Evolutionary conservation across 2,113 vertebrate genomes (phyloP).

Genomic region (Hassar affinis): DNA sequence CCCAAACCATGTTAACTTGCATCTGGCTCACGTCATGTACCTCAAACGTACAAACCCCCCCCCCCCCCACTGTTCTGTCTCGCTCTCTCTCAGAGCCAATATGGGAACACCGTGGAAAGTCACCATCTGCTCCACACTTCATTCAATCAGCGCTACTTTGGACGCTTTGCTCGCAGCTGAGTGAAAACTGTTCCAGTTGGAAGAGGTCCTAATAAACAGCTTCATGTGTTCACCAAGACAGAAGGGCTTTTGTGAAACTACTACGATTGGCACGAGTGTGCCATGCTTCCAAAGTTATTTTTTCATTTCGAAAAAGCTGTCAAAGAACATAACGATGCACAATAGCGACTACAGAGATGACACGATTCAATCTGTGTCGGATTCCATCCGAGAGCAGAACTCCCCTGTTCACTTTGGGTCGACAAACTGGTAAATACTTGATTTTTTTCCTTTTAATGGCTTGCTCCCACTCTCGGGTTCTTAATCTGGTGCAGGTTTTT

Average conservation of each 20-base stretch:
- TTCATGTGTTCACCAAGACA: constrained; percentile 15
- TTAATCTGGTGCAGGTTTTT: too few species aligned
- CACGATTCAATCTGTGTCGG: neutral
- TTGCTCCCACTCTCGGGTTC: too few species aligned
- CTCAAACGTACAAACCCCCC: too few species aligned
- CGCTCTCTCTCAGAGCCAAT: constrained; percentile 1
- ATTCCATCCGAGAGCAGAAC: neutral
- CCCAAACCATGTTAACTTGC: constrained; percentile 36
- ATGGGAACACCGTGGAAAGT: constrained; percentile 30
- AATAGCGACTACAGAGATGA: neutral
- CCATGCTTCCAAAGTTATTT: neutral
- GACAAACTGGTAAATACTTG: too few species aligned
- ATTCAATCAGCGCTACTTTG: constrained; percentile 46
- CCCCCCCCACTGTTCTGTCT: neutral
- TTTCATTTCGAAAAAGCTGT: neutral
- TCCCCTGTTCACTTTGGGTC: neutral
- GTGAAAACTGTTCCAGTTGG: constrained; percentile 37
- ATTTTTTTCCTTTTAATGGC: too few species aligned
- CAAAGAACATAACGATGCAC: neutral
- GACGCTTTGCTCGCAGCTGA: constrained; percentile 39
- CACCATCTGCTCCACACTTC: constrained; percentile 49
- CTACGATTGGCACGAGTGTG: constrained; percentile 5
- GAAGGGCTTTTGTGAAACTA: constrained; percentile 10
- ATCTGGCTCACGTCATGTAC: constrained; percentile 48
- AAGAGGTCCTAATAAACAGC: constrained; percentile 38